phyloP scores from a whole-genome alignment of 2,888 invertebrate species.

The Diploptera punctata region DNA sequence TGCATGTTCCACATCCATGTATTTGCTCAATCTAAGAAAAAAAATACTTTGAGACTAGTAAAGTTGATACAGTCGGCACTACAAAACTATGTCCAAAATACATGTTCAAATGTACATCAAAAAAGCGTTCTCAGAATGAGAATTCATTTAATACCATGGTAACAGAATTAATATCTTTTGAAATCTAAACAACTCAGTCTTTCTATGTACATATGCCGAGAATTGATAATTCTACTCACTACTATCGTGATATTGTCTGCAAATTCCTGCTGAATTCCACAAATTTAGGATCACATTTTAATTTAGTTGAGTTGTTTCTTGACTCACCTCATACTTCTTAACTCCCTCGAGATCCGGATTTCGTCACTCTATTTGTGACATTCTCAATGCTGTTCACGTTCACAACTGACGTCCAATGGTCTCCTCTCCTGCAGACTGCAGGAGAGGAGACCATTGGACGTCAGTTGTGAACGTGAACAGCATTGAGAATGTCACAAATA shows the following conservation, averaged over 20 bases:
- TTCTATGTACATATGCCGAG: background rate
- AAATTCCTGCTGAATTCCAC: background rate
- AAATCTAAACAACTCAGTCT: background rate
- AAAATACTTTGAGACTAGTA: constrained; percentile 8
- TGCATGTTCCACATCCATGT: background rate
- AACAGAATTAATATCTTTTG: background rate
- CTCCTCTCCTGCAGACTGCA: too few species aligned
- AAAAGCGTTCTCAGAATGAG: background rate
- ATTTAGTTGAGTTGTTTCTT: too few species aligned
- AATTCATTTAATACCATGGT: background rate
- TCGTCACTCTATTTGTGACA: too few species aligned
- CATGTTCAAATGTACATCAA: background rate
- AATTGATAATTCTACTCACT: background rate
- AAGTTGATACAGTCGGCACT: too few species aligned
- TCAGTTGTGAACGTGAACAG: too few species aligned
- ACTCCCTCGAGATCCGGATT: too few species aligned
- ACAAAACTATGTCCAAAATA: background rate
- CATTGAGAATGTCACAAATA: too few species aligned
- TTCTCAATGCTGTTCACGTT: too few species aligned
- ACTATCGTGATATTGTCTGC: background rate
- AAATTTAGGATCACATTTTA: too few species aligned
- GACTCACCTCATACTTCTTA: too few species aligned
- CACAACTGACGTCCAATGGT: too few species aligned
- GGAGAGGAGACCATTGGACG: too few species aligned
- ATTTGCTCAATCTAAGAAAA: background rate